Percentiles rank a stretch among this genome's conserved stretches.
These are phyloP conservation scores for Neuroterus valhalla DNA, from an alignment of 1,140 invertebrate species.

Conservation along the genomic window DNA sequence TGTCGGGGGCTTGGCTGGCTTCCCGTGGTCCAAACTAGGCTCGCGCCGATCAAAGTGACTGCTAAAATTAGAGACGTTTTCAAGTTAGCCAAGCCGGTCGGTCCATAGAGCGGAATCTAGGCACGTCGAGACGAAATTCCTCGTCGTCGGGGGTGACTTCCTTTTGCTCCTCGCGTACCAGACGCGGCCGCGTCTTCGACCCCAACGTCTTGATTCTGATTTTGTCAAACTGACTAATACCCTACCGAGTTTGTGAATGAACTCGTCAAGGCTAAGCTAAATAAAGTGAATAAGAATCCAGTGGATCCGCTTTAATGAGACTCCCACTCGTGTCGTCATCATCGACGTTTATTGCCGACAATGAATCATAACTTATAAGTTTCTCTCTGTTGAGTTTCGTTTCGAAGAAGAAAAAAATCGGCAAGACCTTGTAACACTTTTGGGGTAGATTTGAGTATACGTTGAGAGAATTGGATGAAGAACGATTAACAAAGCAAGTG, in stretches of 20 bases:
- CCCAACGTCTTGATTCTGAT: slow-evolving; percentile 12
- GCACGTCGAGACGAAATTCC: slow-evolving; percentile 28
- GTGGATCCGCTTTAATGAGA: slow-evolving; percentile 11
- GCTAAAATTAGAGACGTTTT: slow-evolving; percentile 60
- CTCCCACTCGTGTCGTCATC: background rate
- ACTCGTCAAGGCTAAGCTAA: background rate
- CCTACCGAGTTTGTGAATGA: slow-evolving; percentile 7
- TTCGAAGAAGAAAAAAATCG: too few relatives aligned
- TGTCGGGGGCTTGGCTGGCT: slow-evolving; percentile 59
- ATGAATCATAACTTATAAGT: background rate
- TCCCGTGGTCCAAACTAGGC: slow-evolving; percentile 68
- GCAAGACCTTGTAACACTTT: too few relatives aligned
- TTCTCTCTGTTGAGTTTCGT: background rate
- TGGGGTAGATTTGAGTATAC: too few relatives aligned
- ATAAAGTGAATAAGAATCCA: background rate
- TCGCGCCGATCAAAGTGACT: slow-evolving; percentile 60
- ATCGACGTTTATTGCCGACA: slow-evolving; percentile 5
- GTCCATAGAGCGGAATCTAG: slow-evolving; percentile 47
- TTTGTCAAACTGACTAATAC: slow-evolving; percentile 34
- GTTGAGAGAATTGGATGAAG: too few relatives aligned
- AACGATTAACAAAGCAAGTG: too few relatives aligned
- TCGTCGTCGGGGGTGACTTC: slow-evolving; percentile 27
- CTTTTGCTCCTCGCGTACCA: slow-evolving; percentile 7
- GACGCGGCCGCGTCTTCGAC: background rate
- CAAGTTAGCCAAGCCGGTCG: slow-evolving; percentile 39